Evolutionary conservation across 2,888 invertebrate species (phyloP).

Genomic region (Acleris sparsana): DNA sequence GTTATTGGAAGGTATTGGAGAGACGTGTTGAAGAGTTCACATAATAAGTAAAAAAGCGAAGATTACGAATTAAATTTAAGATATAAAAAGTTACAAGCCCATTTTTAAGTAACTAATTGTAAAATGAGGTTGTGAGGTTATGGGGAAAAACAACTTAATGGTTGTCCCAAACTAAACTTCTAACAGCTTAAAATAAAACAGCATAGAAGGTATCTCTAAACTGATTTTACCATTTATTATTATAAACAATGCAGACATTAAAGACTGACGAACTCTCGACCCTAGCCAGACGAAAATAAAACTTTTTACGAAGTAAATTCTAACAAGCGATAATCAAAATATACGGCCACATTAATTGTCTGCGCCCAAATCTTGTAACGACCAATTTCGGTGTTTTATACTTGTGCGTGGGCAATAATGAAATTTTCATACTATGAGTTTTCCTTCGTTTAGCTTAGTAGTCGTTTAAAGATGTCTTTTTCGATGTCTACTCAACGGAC

Average conservation of each 20-base stretch:
- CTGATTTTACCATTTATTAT: too few relatives aligned
- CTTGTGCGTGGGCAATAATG: constrained; percentile 22
- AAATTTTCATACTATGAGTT: constrained; percentile 1
- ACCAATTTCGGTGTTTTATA: constrained; percentile 21
- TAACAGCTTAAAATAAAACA: too few relatives aligned
- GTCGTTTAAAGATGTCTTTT: background rate
- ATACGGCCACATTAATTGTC: constrained; percentile 18
- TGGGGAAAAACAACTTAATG: too few relatives aligned
- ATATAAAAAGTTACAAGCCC: too few relatives aligned
- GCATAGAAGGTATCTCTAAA: too few relatives aligned
- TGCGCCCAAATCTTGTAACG: constrained; percentile 2
- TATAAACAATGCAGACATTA: too few relatives aligned
- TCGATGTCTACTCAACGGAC: background rate
- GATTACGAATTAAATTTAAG: too few relatives aligned
- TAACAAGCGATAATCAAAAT: constrained; percentile 18
- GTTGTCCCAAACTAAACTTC: too few relatives aligned
- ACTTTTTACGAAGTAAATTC: background rate
- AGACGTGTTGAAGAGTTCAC: constrained; percentile 1
- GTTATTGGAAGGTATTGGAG: constrained; percentile 4
- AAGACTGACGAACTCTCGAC: too few relatives aligned
- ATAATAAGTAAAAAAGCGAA: background rate
- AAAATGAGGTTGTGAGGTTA: too few relatives aligned
- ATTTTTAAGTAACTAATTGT: too few relatives aligned
- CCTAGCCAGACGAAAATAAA: too few relatives aligned
- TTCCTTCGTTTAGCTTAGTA: constrained; percentile 3